Percentiles rank a stretch among this genome's conserved stretches.
Conservation (phyloP, 2,797 vertebrate species). For the Pagetopsis macropterus region DNA sequence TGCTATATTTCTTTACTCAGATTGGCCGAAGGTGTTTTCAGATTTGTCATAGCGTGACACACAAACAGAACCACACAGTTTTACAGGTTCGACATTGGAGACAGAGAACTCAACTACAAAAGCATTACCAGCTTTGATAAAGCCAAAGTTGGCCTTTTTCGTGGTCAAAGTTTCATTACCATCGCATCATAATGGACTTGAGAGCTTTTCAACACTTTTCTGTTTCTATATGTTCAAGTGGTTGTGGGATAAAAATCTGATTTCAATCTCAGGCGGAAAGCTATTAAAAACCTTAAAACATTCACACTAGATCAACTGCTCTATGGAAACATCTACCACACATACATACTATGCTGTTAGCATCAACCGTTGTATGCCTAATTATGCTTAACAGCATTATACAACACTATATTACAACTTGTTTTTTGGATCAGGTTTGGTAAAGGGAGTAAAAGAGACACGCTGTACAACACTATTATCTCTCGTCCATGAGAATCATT, state of each 20-base stretch:
- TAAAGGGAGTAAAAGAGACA: slow-evolving; percentile 23
- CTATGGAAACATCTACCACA: slow-evolving; percentile 2
- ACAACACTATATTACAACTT: slow-evolving; percentile 14
- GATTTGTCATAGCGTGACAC: background rate
- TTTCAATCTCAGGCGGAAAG: slow-evolving; percentile 35
- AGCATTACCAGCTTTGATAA: slow-evolving; percentile 4
- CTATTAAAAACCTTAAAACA: slow-evolving; percentile 24
- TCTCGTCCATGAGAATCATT: slow-evolving; percentile 72
- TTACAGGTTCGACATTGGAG: background rate
- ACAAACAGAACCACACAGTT: background rate
- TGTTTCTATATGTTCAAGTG: slow-evolving; percentile 20
- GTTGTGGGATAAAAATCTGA: slow-evolving; percentile 25
- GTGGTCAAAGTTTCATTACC: slow-evolving; percentile 40
- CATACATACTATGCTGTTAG: background rate
- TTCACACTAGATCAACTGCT: background rate
- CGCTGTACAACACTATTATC: slow-evolving; percentile 65
- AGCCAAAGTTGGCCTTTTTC: slow-evolving; percentile 25
- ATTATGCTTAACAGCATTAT: slow-evolving; percentile 36
- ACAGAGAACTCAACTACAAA: background rate
- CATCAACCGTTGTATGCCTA: slow-evolving; percentile 9
- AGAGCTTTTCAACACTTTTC: slow-evolving; percentile 21
- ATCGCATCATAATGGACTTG: slow-evolving; percentile 33
- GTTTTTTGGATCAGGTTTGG: slow-evolving; percentile 26
- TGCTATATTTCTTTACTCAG: background rate
- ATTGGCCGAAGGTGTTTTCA: background rate